A percentile compares a stretch with the other conserved stretches of the same genome.
These are phyloP conservation scores for Orchestia grillus DNA, from an alignment of 1,140 invertebrate genomes.

Conservation along the genomic window DNA sequence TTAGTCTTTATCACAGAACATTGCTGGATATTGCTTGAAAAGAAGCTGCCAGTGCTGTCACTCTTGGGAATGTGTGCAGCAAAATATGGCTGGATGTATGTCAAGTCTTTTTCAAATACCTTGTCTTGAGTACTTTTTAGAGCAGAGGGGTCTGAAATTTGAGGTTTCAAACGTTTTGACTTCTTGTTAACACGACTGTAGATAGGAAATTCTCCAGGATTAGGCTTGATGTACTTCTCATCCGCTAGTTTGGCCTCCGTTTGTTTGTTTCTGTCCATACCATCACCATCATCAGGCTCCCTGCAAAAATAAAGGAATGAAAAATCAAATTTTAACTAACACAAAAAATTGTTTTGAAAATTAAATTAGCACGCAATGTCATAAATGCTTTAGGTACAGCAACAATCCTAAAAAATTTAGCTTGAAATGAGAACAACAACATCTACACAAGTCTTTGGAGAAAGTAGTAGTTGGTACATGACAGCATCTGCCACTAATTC, in stretches of 20 bases:
- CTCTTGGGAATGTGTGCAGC: constrained; percentile 18
- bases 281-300: not conserved
- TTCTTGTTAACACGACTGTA: constrained; percentile 40
- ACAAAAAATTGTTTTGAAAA: not conserved
- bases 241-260: not conserved
- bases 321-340: not conserved
- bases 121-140: not conserved
- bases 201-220: constrained; percentile 50
- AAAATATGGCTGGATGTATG: constrained; percentile 43
- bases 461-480: no score
- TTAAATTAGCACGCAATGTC: not conserved
- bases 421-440: no score
- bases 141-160: constrained; percentile 26
- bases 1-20: not conserved
- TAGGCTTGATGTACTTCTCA: constrained; percentile 27
- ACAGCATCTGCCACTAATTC: no score
- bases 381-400: no score
- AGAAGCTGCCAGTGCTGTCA: constrained; percentile 46
- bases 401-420: no score
- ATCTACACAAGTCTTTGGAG: no score
- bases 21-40: not conserved
- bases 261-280: constrained; percentile 48
- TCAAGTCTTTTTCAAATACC: not conserved
- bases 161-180: constrained; percentile 29
- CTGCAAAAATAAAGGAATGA: not conserved